Base-by-base conservation (phyloP, 2,797 vertebrate species). In the Coracias cyanogaster region DNA sequence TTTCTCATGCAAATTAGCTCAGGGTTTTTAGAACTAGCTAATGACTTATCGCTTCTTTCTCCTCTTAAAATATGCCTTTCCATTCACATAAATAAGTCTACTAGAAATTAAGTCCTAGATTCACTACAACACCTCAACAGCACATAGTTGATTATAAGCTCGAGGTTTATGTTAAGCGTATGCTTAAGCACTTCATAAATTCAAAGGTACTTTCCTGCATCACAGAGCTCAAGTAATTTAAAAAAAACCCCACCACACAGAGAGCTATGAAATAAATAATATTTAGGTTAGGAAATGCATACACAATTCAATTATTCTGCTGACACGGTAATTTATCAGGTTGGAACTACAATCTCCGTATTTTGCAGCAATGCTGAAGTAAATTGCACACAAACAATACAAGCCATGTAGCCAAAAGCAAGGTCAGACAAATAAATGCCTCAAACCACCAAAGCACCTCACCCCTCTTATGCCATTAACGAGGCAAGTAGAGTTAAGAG, bases 1-100 rank as follows among this genome's bases (percentile, higher is more conserved):
- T 82, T 93, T 95, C 52, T 82, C 28, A 94, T 93, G 82, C 77
- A 95, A 94, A 96, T 93, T 61, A 93, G 52, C 29, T 92, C 35
- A 67, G 74, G 48, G 67, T 4, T 91, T 96, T 89, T 78, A 46
- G 83, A 96, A 81, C 61, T 81, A 69, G 52, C 22, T 71, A 48
- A 71, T 91, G 65, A 85, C 52, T 89, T 93, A 91, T 48, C 71
- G 58, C 45, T 77, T 85, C 58, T 49, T 94, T 78, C 45, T 82
- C 43, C 60, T 93, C 52, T 87, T 80, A 82, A 92, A 92, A 92
- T 89, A 82, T 12, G 49, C 72, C 29, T 64, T 93, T 92, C 61
- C 5, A 1, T 80, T 88, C 62, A 71, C 15, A 61, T 57, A 89
- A 89, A 49, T 61, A 71, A 61, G 37, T 67, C 69, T 80, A 41